A percentile compares a stretch with the other conserved stretches of the same genome.
phyloP scores from a whole-genome alignment of 1,140 invertebrate species.

The Solenopsis invicta region DNA sequence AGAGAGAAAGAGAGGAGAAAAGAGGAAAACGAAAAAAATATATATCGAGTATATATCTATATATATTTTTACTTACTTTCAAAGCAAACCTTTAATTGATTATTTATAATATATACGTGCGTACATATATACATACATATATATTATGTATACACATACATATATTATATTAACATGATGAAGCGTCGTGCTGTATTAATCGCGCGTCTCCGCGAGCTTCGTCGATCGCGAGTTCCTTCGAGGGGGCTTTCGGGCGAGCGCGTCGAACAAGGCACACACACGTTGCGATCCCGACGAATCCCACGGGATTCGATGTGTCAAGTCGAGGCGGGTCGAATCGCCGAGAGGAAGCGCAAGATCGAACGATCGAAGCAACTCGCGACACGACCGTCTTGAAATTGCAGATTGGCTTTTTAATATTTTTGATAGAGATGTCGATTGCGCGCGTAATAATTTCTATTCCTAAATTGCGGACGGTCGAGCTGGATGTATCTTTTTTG shows the following conservation, averaged over 20 bases:
- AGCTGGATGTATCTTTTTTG: constrained; percentile 15
- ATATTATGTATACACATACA: constrained; percentile 69
- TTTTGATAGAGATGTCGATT: constrained; percentile 48
- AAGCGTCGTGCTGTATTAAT: constrained; percentile 38
- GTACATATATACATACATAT: constrained; percentile 60
- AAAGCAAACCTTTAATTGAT: constrained; percentile 77
- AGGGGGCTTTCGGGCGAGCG: neutral
- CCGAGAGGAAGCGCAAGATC: constrained; percentile 1
- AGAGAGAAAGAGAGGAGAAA: constrained; percentile 56
- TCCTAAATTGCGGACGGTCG: constrained; percentile 38
- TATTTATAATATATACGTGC: constrained; percentile 78
- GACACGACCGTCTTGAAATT: neutral
- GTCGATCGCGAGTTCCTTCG: constrained; percentile 17
- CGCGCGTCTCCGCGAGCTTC: neutral
- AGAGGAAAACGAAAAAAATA: constrained; percentile 73
- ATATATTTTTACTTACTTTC: constrained; percentile 83
- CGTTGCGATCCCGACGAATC: constrained; percentile 39
- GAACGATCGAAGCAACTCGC: neutral
- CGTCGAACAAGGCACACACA: constrained; percentile 11
- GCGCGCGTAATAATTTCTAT: constrained; percentile 26
- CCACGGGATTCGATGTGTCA: constrained; percentile 2
- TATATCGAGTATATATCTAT: constrained; percentile 75
- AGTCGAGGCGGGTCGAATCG: neutral
- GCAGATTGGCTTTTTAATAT: constrained; percentile 30
- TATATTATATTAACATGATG: constrained; percentile 58